These are phyloP conservation scores for Pantherophis alleghaniensis DNA, from an alignment of 2,797 vertebrate species.

Conservation along the genomic window DNA sequence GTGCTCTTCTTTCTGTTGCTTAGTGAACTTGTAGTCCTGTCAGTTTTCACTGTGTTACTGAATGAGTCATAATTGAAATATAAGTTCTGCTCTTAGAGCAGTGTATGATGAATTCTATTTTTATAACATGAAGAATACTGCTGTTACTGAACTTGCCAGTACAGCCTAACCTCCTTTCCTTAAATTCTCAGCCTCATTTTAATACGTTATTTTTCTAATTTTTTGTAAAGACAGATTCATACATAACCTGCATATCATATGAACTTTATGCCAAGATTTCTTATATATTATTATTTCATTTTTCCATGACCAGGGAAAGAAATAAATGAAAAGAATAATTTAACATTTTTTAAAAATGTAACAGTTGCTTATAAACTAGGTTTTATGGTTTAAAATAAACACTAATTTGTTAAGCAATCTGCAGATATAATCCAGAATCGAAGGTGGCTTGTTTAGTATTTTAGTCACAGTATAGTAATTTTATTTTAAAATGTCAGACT, in stretches of 20 bases:
- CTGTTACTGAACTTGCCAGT: background rate
- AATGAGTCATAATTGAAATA: slow-evolving; percentile 17
- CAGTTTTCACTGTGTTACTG: slow-evolving; percentile 31
- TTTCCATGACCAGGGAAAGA: background rate
- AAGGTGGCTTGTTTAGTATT: background rate
- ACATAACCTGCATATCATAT: background rate
- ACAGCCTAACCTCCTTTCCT: background rate
- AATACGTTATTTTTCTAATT: background rate
- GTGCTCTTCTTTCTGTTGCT: background rate
- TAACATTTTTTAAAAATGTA: background rate
- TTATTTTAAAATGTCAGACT: background rate
- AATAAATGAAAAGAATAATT: background rate
- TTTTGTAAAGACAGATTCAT: background rate
- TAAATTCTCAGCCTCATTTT: background rate
- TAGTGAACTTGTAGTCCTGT: background rate
- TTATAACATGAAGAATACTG: slow-evolving; percentile 5
- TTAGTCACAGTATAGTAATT: background rate
- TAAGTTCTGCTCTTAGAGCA: background rate
- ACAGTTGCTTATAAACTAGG: background rate
- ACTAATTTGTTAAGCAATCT: background rate
- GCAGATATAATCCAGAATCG: background rate
- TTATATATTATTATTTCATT: background rate
- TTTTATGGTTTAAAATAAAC: background rate
- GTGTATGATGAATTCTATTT: slow-evolving; percentile 3
- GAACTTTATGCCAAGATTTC: background rate